Percentiles rank a stretch among this genome's conserved stretches.
Evolutionary conservation across 2,888 invertebrate genomes (phyloP).

Genomic region (Cephus pulcher): DNA sequence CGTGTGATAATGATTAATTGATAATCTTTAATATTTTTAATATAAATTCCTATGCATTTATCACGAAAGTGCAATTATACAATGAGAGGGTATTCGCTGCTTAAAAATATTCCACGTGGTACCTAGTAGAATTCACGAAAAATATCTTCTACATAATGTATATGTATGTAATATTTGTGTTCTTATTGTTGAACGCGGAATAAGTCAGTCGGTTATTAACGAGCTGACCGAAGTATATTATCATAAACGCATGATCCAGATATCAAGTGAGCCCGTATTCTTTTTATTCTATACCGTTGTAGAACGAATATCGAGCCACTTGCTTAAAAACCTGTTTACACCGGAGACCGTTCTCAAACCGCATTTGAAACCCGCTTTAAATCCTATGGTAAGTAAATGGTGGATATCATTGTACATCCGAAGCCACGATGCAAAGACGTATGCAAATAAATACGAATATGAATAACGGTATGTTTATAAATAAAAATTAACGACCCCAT

Average conservation of each 20-base stretch:
- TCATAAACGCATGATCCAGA: background rate
- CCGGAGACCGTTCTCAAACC: background rate
- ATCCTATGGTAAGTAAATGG: background rate
- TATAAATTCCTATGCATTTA: background rate
- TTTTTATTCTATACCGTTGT: background rate
- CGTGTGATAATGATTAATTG: background rate
- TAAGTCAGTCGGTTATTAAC: background rate
- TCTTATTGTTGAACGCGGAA: background rate
- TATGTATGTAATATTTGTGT: background rate
- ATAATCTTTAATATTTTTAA: background rate
- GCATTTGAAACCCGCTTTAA: background rate
- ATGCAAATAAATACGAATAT: background rate
- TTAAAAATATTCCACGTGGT: background rate
- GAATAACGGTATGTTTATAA: background rate
- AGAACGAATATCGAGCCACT: background rate
- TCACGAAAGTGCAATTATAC: background rate
- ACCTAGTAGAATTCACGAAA: background rate
- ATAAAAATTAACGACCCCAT: background rate
- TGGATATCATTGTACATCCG: background rate
- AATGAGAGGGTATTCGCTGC: background rate
- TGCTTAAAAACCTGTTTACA: background rate
- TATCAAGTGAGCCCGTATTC: background rate
- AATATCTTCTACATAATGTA: background rate
- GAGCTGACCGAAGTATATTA: background rate
- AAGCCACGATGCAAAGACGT: background rate